Conservation (phyloP, 2,113 vertebrate genomes). For the Glareola pratincola region DNA sequence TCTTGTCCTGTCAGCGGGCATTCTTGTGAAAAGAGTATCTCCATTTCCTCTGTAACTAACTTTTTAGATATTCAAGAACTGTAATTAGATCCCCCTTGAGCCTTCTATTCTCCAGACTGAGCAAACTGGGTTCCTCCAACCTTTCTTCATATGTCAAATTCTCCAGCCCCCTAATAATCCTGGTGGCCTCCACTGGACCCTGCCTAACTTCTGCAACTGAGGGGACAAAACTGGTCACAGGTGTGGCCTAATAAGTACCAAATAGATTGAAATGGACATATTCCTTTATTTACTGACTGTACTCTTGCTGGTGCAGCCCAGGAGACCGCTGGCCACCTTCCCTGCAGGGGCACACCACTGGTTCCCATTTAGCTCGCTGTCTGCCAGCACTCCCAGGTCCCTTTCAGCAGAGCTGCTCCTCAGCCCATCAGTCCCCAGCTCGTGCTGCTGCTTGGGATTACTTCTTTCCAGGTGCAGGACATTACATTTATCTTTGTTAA, state of each 20-base stretch:
- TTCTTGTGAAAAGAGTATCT: not conserved
- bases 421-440: not conserved
- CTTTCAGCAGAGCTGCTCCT: not conserved
- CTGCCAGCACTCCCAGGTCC: not conserved
- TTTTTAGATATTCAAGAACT: not conserved
- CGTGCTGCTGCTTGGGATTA: not conserved
- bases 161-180: not conserved
- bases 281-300: not conserved
- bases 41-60: accelerated
- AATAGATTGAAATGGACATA: not conserved
- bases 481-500: not conserved
- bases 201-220: not conserved
- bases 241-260: not conserved
- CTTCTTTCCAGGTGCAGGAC: not conserved
- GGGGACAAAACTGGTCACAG: not conserved
- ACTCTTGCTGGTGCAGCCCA: not conserved
- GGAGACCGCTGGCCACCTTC: not conserved
- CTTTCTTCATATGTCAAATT: not conserved
- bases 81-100: not conserved
- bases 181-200: not conserved
- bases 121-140: not conserved
- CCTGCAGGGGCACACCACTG: not conserved
- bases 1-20: not conserved
- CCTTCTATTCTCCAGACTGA: not conserved
- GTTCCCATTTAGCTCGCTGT: not conserved